These are phyloP conservation scores for Pelvicachromis taeniatus DNA, from an alignment of 2,113 vertebrate species.

Conservation along the genomic window DNA sequence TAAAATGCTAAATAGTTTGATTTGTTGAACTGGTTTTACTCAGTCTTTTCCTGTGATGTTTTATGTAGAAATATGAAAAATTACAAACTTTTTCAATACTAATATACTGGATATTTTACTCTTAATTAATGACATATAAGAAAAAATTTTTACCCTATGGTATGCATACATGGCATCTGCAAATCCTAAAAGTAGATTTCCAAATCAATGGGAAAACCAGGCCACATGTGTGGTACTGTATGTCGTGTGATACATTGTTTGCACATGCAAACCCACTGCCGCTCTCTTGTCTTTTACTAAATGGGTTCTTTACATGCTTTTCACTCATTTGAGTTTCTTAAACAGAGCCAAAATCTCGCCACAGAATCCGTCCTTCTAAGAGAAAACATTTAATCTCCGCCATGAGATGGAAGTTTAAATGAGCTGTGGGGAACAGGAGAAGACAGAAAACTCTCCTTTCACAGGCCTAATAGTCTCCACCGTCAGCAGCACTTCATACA, in stretches of 20 bases:
- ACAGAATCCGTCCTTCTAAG: conserved; percentile 25
- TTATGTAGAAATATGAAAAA: neutral
- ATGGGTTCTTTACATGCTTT: conserved; percentile 66
- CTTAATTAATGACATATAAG: neutral
- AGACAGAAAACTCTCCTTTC: conserved; percentile 54
- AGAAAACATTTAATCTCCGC: conserved; percentile 49
- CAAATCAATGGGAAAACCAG: conserved; percentile 10
- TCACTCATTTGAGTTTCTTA: conserved; percentile 57
- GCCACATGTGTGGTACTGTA: conserved; percentile 38
- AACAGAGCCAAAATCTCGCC: conserved; percentile 30
- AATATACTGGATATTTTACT: neutral
- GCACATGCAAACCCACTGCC: conserved; percentile 30
- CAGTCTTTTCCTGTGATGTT: neutral
- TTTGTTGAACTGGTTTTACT: neutral
- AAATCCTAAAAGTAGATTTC: conserved; percentile 4
- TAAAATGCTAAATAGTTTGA: neutral
- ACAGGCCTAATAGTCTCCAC: conserved; percentile 56
- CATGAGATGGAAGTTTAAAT: conserved; percentile 58
- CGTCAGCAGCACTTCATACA: conserved; percentile 67
- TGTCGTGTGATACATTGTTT: conserved; percentile 49
- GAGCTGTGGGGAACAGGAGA: conserved; percentile 66
- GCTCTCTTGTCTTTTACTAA: conserved; percentile 46
- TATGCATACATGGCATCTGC: neutral
- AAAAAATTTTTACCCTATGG: neutral
- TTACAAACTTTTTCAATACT: neutral